Conservation (phyloP, 2,888 invertebrate genomes). For the Drosophila putrida region DNA sequence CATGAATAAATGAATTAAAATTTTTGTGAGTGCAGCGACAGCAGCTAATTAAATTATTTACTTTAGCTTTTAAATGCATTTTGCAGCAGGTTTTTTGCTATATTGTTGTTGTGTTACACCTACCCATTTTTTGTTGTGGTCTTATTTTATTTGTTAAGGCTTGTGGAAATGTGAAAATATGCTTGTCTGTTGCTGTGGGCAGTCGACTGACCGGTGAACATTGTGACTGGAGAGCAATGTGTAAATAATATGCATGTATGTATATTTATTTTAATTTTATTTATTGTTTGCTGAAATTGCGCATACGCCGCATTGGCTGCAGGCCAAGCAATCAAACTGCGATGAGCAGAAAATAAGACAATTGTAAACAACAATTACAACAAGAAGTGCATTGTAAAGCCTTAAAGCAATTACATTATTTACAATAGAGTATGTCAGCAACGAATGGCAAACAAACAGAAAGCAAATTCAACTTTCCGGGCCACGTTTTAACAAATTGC, state of each 20-base stretch:
- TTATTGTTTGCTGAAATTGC: conserved; percentile 41
- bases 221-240: conserved; percentile 28
- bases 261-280: conserved; percentile 12
- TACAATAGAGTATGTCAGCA: conserved; percentile 58
- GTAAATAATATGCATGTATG: conserved; percentile 45
- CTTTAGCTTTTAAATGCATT: conserved; percentile 51
- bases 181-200: conserved; percentile 35
- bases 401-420: conserved; percentile 72
- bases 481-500: conserved; percentile 70
- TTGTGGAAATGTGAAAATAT: conserved; percentile 24
- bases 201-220: conserved; percentile 43
- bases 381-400: conserved; percentile 30
- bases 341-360: conserved; percentile 60
- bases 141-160: conserved; percentile 4
- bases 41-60: conserved; percentile 77
- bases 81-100: conserved; percentile 29
- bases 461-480: conserved; percentile 50
- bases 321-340: conserved; percentile 44
- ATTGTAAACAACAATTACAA: conserved; percentile 35
- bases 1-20: conserved; percentile 39
- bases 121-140: conserved; percentile 13
- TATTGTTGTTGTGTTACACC: conserved; percentile 9
- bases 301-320: conserved; percentile 51
- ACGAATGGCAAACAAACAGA: conserved; percentile 24
- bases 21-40: conserved; percentile 35